These are phyloP conservation scores for Caradrina kadenii DNA, from an alignment of 2,888 invertebrate species.

Conservation along the genomic window DNA sequence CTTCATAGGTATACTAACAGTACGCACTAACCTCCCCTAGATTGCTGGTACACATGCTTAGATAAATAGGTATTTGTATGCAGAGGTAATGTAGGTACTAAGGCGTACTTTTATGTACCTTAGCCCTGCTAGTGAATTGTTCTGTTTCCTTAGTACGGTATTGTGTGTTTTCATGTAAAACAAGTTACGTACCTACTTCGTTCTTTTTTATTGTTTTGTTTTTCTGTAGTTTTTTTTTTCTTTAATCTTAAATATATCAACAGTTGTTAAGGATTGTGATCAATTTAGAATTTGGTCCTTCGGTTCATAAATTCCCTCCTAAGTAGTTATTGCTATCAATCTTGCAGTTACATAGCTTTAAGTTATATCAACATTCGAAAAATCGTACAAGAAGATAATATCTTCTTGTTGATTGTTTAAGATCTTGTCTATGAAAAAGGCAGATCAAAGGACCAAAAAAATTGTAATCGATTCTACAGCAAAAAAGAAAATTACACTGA, in stretches of 20 bases:
- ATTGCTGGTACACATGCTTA: conserved; percentile 14
- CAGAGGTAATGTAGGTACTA: conserved; percentile 19
- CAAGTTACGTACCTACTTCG: neutral
- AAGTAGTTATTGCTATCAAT: neutral
- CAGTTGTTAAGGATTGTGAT: neutral
- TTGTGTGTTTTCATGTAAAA: conserved; percentile 21
- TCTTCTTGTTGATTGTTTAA: neutral
- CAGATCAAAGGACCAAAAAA: neutral
- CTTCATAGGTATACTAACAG: neutral
- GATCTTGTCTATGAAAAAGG: neutral
- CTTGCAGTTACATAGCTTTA: too few species aligned
- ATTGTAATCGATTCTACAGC: neutral
- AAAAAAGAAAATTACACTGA: neutral
- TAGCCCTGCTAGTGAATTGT: neutral
- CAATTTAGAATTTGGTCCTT: neutral
- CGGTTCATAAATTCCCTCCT: neutral
- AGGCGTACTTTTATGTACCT: conserved; percentile 15
- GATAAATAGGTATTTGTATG: conserved; percentile 36
- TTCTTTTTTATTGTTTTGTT: neutral
- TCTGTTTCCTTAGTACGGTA: conserved; percentile 28
- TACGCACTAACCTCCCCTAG: conserved; percentile 18
- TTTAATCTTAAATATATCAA: neutral
- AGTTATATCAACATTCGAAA: too few species aligned
- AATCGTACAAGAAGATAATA: too few species aligned
- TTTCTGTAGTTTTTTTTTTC: neutral